A percentile compares a stretch with the other conserved stretches of the same genome.
Conservation (phyloP, 2,113 vertebrate genomes). For the Pseudorasbora parva region DNA sequence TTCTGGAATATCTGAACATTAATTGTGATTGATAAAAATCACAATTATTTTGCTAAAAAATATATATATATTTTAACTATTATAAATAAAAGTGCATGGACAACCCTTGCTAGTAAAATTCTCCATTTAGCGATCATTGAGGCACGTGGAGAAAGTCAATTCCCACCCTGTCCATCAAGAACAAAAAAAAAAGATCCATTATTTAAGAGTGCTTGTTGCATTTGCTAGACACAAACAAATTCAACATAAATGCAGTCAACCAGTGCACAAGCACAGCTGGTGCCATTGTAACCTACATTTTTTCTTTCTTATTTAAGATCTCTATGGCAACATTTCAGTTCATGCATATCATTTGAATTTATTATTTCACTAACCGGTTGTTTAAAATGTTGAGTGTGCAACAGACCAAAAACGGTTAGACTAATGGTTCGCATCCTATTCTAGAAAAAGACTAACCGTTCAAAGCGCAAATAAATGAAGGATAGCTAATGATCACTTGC, state of each 20-base stretch:
- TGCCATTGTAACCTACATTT: background rate
- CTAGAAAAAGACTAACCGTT: background rate
- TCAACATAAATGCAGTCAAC: background rate
- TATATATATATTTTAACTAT: too few species aligned
- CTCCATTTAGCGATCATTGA: background rate
- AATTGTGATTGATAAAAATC: too few species aligned
- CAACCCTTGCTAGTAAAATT: background rate
- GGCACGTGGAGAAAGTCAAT: background rate
- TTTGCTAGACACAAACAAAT: background rate
- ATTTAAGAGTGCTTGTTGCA: background rate
- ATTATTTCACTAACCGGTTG: conserved; percentile 41
- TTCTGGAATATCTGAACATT: too few species aligned
- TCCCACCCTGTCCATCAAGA: background rate
- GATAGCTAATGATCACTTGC: conserved; percentile 32
- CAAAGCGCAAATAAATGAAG: background rate
- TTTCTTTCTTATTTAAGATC: conserved; percentile 20
- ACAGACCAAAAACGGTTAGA: conserved; percentile 24
- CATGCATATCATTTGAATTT: conserved; percentile 37
- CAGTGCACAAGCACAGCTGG: background rate
- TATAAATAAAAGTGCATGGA: background rate
- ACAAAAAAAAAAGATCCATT: background rate
- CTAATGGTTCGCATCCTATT: conserved; percentile 18
- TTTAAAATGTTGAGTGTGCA: conserved; percentile 2
- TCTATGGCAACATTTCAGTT: conserved; percentile 46
- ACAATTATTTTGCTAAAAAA: too few species aligned